Evolutionary conservation across 2,888 invertebrate species (phyloP), one percentile per base, ranked within the genome.

Genomic region (Ormyrus thymus): DNA sequence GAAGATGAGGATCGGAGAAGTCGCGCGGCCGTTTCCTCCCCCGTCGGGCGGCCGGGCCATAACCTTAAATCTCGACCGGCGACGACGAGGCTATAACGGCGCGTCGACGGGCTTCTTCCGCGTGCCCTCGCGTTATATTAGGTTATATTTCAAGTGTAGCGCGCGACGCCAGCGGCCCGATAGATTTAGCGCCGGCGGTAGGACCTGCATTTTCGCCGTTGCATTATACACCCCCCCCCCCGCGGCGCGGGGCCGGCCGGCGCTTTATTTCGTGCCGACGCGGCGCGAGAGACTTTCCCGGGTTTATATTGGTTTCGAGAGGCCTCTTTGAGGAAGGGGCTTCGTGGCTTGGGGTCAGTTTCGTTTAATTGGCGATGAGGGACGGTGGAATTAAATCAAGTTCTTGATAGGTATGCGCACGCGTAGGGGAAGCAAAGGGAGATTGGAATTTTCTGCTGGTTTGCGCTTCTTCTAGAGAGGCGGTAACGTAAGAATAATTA

Each of bases 101-200:
- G 69, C 15, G 11, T 66, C 45, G 13, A 15, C 43, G 9, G 11
- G 76, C 55, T 61, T 61, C 55, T 55, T 50, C 11, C 59, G 8
- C 29, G 29, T 1, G 51, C 48, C 48, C 53, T 65, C 9, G n/a
- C 73, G 75, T 62, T 75, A 75, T 80, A 80, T 80, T 80, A 78
- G 80, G 80, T 80, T 80, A 80, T 80, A 80, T 78, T 77, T 80
- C 70, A 78, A 77, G 65, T 50, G 61, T 69, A 65, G 70, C 74
- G 43, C 29, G 56, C 65, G 62, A 71, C 43, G 75, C 43, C 53
- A 11, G 29, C 53, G 68, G 68, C 1, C 62, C 78, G 73, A 78
- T 69, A 62, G 62, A 78, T 78, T 78, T 73, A 69, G 15, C 68
- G 45, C 13, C n/a, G 51, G 7, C n/a, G 29, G 29, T 1, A 0